A percentile compares a stretch with the other conserved stretches of the same genome.
These are phyloP conservation scores for Scelioninae gen. 2 DNA, from an alignment of 2,888 invertebrate genomes.

Conservation along the genomic window DNA sequence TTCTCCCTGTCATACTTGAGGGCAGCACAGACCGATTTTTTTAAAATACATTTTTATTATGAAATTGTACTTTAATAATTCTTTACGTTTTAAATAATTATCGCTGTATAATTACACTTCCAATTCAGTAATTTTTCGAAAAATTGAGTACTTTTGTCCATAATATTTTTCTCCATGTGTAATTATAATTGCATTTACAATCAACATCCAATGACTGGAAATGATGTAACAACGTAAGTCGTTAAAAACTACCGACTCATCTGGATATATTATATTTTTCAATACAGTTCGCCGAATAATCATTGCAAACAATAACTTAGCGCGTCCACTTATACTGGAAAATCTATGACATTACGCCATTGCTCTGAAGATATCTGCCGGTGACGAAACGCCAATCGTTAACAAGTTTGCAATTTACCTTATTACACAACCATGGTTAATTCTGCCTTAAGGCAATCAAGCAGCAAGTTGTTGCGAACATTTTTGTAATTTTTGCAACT, in stretches of 20 bases:
- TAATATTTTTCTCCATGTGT: too few species aligned
- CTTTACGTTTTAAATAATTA: too few species aligned
- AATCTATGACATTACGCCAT: constrained; percentile 22
- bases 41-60: too few species aligned
- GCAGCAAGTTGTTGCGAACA: not conserved
- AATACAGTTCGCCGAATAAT: constrained; percentile 16
- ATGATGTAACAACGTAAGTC: not conserved
- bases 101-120: too few species aligned
- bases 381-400: constrained; percentile 46
- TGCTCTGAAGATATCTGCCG: constrained; percentile 27
- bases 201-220: not conserved
- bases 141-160: too few species aligned
- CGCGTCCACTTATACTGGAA: constrained; percentile 8
- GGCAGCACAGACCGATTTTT: too few species aligned
- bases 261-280: constrained; percentile 11
- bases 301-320: constrained; percentile 12
- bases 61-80: too few species aligned
- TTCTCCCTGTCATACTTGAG: too few species aligned
- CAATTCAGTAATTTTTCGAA: too few species aligned
- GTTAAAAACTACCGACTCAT: constrained; percentile 2
- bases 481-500: constrained; percentile 19
- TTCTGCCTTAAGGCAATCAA: constrained; percentile 20
- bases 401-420: constrained; percentile 50
- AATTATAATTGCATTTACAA: not conserved
- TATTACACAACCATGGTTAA: constrained; percentile 48